Conservation (phyloP, 2,888 invertebrate genomes). For the Dryococelus australis region DNA sequence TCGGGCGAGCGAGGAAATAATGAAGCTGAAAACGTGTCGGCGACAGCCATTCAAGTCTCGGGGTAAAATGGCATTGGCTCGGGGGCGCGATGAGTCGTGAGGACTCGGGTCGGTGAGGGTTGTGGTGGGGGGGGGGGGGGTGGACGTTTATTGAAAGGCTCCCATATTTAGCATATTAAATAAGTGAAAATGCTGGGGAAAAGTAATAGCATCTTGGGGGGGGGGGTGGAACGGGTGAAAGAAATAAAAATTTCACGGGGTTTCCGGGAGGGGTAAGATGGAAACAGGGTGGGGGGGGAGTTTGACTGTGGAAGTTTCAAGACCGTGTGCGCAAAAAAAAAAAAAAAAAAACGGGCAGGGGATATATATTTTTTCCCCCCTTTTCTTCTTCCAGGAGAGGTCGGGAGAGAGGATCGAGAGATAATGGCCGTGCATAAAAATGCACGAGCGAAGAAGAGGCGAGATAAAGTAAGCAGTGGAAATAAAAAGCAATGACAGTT, state of each 20-base stretch:
- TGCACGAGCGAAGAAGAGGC: background rate
- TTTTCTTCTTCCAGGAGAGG: background rate
- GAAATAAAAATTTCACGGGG: background rate
- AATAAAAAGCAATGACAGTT: slow-evolving; percentile 16
- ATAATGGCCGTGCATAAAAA: slow-evolving; percentile 5
- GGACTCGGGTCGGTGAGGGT: background rate
- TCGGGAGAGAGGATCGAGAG: background rate
- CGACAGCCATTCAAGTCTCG: background rate
- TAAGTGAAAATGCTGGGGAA: background rate
- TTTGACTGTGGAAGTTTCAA: background rate
- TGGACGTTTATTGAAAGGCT: background rate
- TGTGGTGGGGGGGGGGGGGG: background rate
- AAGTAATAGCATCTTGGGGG: background rate
- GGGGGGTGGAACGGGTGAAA: background rate
- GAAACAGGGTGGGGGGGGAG: background rate
- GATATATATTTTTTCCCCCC: background rate
- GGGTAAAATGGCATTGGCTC: background rate
- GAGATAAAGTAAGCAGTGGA: slow-evolving; percentile 16
- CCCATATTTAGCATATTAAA: slow-evolving; percentile 11
- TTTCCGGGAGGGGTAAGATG: background rate
- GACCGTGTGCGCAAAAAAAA: background rate
- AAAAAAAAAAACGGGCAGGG: background rate
- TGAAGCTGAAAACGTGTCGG: background rate
- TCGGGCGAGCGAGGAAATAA: background rate
- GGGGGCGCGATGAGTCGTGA: background rate